These are phyloP conservation scores for Coecobrya sp. DNA, from an alignment of 2,888 invertebrate genomes.

Conservation along the genomic window DNA sequence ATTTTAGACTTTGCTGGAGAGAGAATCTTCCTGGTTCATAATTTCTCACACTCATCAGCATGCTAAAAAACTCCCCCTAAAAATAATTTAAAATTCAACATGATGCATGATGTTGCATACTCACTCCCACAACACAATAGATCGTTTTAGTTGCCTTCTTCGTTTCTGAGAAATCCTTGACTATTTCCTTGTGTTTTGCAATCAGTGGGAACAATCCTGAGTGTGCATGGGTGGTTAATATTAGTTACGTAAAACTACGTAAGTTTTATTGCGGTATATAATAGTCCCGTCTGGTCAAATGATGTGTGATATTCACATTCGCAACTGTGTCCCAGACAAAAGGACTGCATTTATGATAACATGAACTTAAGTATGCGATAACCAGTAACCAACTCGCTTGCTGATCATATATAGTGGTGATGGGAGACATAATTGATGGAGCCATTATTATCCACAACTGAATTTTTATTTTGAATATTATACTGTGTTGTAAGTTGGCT, in stretches of 20 bases:
- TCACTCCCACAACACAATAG: slow-evolving; percentile 21
- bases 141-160: background rate
- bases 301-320: too few species aligned
- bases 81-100: slow-evolving; percentile 26
- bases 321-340: background rate
- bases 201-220: slow-evolving; percentile 36
- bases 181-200: slow-evolving; percentile 53
- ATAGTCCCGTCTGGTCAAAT: background rate
- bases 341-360: background rate
- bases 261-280: background rate
- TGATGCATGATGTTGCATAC: background rate
- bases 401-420: slow-evolving; percentile 22
- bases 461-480: background rate
- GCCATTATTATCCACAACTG: slow-evolving; percentile 58
- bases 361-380: background rate
- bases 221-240: background rate
- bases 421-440: slow-evolving; percentile 39
- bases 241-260: too few species aligned
- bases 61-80: background rate
- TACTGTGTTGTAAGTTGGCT: slow-evolving; percentile 31
- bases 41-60: slow-evolving; percentile 44
- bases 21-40: slow-evolving; percentile 19
- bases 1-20: slow-evolving; percentile 45
- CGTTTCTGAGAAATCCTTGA: slow-evolving; percentile 59
- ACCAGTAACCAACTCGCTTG: background rate